phyloP scores from a whole-genome alignment of 2,888 invertebrate species.

The Conomelus anceps region DNA sequence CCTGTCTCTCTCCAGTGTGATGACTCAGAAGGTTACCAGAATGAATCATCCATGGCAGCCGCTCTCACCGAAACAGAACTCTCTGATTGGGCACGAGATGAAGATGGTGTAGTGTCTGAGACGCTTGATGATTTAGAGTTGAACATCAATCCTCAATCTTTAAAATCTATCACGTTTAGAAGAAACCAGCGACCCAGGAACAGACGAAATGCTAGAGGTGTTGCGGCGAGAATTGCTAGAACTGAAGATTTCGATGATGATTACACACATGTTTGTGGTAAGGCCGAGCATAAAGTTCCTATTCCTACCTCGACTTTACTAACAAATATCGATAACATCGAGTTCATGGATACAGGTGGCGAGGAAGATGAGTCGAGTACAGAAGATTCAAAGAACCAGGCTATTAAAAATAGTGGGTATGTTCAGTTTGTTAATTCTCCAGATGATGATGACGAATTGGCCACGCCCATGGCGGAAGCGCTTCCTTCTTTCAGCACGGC shows the following conservation, averaged over 20 bases:
- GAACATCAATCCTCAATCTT: conserved; percentile 48
- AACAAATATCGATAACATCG: conserved; percentile 67
- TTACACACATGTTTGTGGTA: conserved; percentile 42
- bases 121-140: conserved; percentile 63
- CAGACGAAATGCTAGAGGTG: conserved; percentile 38
- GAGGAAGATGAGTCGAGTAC: conserved; percentile 61
- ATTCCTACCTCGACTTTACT: conserved; percentile 28
- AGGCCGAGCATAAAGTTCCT: conserved; percentile 29
- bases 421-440: conserved; percentile 56
- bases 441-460: conserved; percentile 42
- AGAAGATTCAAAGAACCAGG: conserved; percentile 49
- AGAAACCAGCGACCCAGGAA: conserved; percentile 37
- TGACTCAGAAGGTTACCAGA: conserved; percentile 21
- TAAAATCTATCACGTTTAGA: conserved; percentile 43
- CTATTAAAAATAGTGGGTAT: conserved; percentile 54
- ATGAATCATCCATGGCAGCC: conserved; percentile 53
- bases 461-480: conserved; percentile 45
- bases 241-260: conserved; percentile 42
- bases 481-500: conserved; percentile 29
- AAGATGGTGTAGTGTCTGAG: conserved; percentile 58
- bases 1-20: conserved; percentile 46
- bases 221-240: conserved; percentile 39
- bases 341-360: conserved; percentile 80
- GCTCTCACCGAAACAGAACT: conserved; percentile 78
- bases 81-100: conserved; percentile 85